These are phyloP conservation scores for Bostrychus sinensis DNA, from an alignment of 2,113 vertebrate species.

Conservation along the genomic window DNA sequence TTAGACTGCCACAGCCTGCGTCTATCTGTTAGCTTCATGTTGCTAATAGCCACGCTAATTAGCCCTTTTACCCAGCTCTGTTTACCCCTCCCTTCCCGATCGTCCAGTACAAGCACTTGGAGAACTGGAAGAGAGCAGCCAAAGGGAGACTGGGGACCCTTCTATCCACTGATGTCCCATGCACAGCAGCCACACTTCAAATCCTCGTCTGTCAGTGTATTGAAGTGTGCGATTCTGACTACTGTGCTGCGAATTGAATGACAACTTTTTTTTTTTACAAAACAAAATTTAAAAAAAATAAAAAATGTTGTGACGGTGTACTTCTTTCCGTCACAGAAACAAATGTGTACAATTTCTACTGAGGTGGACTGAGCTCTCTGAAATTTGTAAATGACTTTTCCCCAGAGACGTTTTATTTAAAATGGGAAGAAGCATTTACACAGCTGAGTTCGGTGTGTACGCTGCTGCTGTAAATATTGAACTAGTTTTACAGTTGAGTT, in stretches of 20 bases:
- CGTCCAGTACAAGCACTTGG: too few relatives aligned
- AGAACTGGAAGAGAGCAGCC: too few relatives aligned
- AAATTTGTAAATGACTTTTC: conserved; percentile 40
- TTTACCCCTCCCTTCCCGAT: too few relatives aligned
- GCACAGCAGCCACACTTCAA: too few relatives aligned
- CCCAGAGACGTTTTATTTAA: conserved; percentile 21
- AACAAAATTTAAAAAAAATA: conserved; percentile 26
- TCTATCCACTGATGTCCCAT: too few relatives aligned
- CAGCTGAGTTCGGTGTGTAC: conserved; percentile 46
- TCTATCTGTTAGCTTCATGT: too few relatives aligned
- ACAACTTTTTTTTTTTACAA: conserved; percentile 60
- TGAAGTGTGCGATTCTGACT: conserved; percentile 51
- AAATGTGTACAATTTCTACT: conserved; percentile 62
- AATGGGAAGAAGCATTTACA: conserved; percentile 19
- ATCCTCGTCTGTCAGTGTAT: neutral
- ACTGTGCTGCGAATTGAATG: conserved; percentile 58
- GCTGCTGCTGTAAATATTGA: conserved; percentile 67
- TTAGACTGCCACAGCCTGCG: too few relatives aligned
- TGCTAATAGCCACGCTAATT: too few relatives aligned
- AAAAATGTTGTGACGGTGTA: conserved; percentile 33
- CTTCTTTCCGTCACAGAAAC: conserved; percentile 31
- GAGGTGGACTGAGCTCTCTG: conserved; percentile 35
- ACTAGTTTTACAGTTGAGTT: conserved; percentile 30
- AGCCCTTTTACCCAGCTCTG: too few relatives aligned
- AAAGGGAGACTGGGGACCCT: too few relatives aligned